Evolutionary conservation across 2,888 invertebrate species (phyloP), one percentile per base, ranked within the genome.

Genomic region (Clusia tigrina): DNA sequence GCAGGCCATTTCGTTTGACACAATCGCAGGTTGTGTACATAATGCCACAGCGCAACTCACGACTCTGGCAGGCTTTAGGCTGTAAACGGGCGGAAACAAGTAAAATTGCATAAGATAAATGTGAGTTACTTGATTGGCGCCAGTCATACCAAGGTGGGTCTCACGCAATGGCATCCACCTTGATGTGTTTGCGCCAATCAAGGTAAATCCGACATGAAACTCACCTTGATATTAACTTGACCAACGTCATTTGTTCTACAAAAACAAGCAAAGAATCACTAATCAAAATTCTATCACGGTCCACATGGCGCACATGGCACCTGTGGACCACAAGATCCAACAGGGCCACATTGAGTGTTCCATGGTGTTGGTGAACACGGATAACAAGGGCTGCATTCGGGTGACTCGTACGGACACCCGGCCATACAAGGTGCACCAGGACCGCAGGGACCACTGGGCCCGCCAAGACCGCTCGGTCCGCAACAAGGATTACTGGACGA

Each of bases 21-120:
- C 88, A 89, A 51, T 87, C 86, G 69, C 88, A 89, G 38, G 86
- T 86, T 12, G 85, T 83, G 65, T 86, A 86, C 67, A 88, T 81
- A 59, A 86, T 82, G 38, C 88, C 83, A 38, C 80, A 84, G 2
- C 86, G 82, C 46, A 88, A 73, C 74, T 89, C 89, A 6, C 86
- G 83, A 32, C 87, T 87, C 69, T 84, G 86, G 38, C 86, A 84
- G 58, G 72, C 72, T 58, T 72, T 68, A 67, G 77, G 77, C 81
- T 81, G 67, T 2, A 66, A 48, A 18, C 5, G 12, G 38, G 37
- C 23, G 18, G 25, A 58, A 54, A 63, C 58, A 24, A 56, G 37
- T 60, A 46, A 63, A 48, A 64, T 26, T 58, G 38, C 48, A 52
- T 10, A 58, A 60, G 56, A 46, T 2, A 53, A n/a, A 46, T 12